phyloP scores from a whole-genome alignment of 1,140 invertebrate species.

The Lepidurus couesii region DNA sequence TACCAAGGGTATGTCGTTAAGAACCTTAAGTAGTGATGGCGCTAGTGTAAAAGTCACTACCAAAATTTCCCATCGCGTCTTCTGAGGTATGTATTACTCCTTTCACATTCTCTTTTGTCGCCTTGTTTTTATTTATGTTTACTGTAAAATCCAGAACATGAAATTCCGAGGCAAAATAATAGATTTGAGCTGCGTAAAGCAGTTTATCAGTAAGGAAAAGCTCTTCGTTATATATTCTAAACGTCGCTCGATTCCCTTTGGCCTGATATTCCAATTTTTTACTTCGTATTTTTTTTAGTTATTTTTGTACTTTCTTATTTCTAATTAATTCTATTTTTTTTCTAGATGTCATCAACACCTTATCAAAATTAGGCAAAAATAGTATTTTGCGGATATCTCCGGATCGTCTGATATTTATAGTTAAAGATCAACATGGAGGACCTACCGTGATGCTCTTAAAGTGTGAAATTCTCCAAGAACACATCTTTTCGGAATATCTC shows the following conservation, averaged over 20 bases:
- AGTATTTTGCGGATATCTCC: neutral
- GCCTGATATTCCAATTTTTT: neutral
- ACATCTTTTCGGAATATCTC: neutral
- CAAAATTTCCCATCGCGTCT: too few species aligned
- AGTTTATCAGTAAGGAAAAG: neutral
- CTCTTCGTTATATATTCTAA: neutral
- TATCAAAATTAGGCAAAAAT: neutral
- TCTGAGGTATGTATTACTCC: too few species aligned
- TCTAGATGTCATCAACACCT: neutral
- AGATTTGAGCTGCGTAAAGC: conserved; percentile 1
- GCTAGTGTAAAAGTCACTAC: too few species aligned
- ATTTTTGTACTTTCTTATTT: neutral
- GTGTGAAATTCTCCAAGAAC: conserved; percentile 7
- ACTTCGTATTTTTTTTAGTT: neutral
- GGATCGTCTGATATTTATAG: neutral
- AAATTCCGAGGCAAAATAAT: conserved; percentile 15
- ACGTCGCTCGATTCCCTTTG: neutral
- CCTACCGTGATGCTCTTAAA: neutral
- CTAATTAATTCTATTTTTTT: neutral
- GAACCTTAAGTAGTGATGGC: too few species aligned
- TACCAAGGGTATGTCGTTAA: too few species aligned
- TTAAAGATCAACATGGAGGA: neutral
- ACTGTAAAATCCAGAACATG: neutral
- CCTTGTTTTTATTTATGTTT: neutral
- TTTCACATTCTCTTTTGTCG: neutral